These are phyloP conservation scores for Centropus bengalensis DNA, from an alignment of 2,113 vertebrate genomes.

Conservation along the genomic window DNA sequence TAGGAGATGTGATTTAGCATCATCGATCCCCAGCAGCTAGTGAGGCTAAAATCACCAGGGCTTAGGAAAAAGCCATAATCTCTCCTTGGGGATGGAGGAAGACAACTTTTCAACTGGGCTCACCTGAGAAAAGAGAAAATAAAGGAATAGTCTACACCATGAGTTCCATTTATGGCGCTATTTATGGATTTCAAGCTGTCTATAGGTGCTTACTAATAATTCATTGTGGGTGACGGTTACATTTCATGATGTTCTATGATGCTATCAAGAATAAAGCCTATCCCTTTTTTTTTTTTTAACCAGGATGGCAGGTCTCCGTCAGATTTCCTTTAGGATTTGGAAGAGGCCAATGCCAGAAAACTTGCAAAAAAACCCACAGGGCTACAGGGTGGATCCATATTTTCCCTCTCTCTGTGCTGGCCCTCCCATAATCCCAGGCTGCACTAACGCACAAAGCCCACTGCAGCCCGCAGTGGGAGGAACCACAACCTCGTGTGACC, in stretches of 20 bases:
- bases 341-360: constrained; percentile 3
- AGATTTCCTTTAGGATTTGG: not conserved
- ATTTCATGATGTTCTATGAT: accelerated
- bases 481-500: constrained; percentile 45
- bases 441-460: not conserved
- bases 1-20: not conserved
- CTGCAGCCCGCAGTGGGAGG: constrained; percentile 5
- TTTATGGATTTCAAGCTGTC: not conserved
- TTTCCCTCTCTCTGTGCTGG: not conserved
- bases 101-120: not conserved
- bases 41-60: not conserved
- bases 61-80: not conserved
- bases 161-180: not conserved
- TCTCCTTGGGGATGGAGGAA: not conserved
- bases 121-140: not conserved
- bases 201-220: not conserved
- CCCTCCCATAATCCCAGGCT: not conserved
- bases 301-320: not conserved
- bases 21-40: not conserved
- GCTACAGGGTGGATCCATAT: constrained; percentile 4
- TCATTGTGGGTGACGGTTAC: not conserved
- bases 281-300: not conserved
- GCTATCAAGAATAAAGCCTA: not conserved
- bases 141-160: not conserved
- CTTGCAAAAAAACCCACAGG: not conserved